phyloP scores from a whole-genome alignment of 2,888 invertebrate genomes.

The Thera britannica region DNA sequence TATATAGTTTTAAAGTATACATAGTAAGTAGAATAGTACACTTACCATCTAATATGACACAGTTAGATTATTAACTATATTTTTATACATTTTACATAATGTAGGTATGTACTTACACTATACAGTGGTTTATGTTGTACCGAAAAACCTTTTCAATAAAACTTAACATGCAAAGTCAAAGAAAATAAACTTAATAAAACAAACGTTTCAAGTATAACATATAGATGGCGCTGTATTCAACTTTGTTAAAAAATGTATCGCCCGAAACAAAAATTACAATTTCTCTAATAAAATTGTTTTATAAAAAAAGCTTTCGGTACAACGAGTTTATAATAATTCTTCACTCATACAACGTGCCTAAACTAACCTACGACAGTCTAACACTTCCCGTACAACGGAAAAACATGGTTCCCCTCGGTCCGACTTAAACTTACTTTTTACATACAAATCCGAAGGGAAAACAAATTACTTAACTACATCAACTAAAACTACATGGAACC shows the following conservation, averaged over 20 bases:
- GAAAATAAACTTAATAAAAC: slow-evolving; percentile 26
- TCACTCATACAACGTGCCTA: slow-evolving; percentile 77
- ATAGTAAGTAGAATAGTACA: slow-evolving; percentile 83
- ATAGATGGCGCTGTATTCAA: slow-evolving; percentile 44
- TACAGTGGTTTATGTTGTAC: slow-evolving; percentile 67
- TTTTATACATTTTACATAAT: slow-evolving; percentile 79
- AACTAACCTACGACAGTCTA: slow-evolving; percentile 82
- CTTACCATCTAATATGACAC: slow-evolving; percentile 83
- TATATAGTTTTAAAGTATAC: slow-evolving; percentile 75
- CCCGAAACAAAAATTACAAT: slow-evolving; percentile 30
- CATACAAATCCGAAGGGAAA: slow-evolving; percentile 70
- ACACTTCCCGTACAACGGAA: slow-evolving; percentile 83
- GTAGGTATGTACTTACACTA: slow-evolving; percentile 77
- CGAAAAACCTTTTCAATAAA: slow-evolving; percentile 53
- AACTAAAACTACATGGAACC: slow-evolving; percentile 77
- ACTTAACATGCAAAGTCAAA: slow-evolving; percentile 28
- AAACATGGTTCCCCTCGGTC: slow-evolving; percentile 72
- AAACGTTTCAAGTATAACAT: slow-evolving; percentile 21
- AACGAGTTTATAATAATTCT: slow-evolving; percentile 55
- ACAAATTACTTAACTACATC: slow-evolving; percentile 62
- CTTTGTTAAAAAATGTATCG: slow-evolving; percentile 32
- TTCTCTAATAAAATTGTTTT: slow-evolving; percentile 24
- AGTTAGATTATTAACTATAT: slow-evolving; percentile 79
- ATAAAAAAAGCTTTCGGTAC: slow-evolving; percentile 58
- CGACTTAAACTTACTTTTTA: slow-evolving; percentile 74